Base-by-base conservation (phyloP, 2,888 invertebrate genomes). In the Amphipoea lucens region DNA sequence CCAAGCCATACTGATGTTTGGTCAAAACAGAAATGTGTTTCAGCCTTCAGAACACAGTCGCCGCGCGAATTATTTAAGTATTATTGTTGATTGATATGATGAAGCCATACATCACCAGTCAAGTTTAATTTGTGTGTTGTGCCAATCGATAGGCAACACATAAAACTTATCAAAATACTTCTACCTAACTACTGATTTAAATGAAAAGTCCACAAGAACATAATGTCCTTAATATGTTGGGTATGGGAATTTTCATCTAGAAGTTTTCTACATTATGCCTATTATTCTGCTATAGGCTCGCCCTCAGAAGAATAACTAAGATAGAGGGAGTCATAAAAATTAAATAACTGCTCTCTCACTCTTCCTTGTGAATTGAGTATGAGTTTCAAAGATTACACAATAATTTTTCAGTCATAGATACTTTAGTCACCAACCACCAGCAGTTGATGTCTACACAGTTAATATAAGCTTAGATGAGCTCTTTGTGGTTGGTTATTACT, bases 101-200 rank as follows among this genome's bases (percentile, higher is more conserved):
- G 54, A 77, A 83, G 40, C 78, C 54, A 36, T 42, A 69, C 51
- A 62, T 45, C 17, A 40, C 54, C 42, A 68, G 60, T 69, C n/a
- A 51, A 65, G 23, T 73, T 9, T 29, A 57, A 63, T 57, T 72
- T 69, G 63, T 68, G 36, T 54, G 48, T n/a, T 40, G 23, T 23
- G 29, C 17, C 51, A 67, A 71, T 71, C 45, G 11, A 62, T 70
- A 51, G 23, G 36, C 51, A 72, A 60, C 48, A 67, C 67, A 20
- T 12, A 4, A 4, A 67, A 48, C 69, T 40, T 29, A n/a, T 29
- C 23, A 36, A 65, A 65, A 62, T 69, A 51, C 48, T 23, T 11
- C 29, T 23, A 69, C 36, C 57, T 17, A 42, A 20, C 51, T 36
- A 20, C 36, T 1, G 0, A 36, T 23, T 17, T 45, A 17, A 29